Evolutionary conservation across 2,797 vertebrate species (phyloP), one percentile per base, ranked within the genome.

Genomic region (Ctenosaura bakeri): DNA sequence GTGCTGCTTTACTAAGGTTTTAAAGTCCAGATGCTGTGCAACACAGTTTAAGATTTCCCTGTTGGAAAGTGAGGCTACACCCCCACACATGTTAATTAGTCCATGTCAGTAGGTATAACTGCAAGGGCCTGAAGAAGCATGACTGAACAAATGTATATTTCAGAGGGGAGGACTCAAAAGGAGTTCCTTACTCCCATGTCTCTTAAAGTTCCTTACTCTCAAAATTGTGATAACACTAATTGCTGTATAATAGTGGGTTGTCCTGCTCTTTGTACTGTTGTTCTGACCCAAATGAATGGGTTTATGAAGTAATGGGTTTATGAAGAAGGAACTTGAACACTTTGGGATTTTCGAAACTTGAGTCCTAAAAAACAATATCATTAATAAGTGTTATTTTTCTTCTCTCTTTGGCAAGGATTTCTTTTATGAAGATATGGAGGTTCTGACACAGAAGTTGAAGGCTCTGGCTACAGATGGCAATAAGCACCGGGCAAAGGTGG

Each of bases 401-500:
- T 83, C 13, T 59, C 6, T 24, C 0, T 88, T 38, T 3, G 1
- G 1, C 8, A 93, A 99, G 99, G 99, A 99, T 83, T 99, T 99
- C 97, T 98, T 98, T 90, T 98, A 98, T 86, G 98, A 98, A 2
- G 98, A 98, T 91, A 98, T 98, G 97, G 98, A 99, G 0, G 96
- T 97, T 13, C 96, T 99, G 85, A 99, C 98, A 73, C 97, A 98
- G 83, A 98, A 98, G 91, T 96, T 99, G 88, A 98, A 96, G 24
- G 97, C 98, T 10, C 95, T 99, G 92, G 99, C 99, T 90, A 99
- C 99, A 0, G 99, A 99, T 96, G 98, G 99, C 92, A 99, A 99
- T 96, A 99, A 99, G 87, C 98, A 99, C 96, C 94, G 99, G 87
- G 99, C 99, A 90, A 99, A 99, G 96, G 98, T 97, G 1, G 99